Evolutionary conservation across 2,113 vertebrate species (phyloP), one percentile per base, ranked within the genome.

Genomic region (Pavo muticus): DNA sequence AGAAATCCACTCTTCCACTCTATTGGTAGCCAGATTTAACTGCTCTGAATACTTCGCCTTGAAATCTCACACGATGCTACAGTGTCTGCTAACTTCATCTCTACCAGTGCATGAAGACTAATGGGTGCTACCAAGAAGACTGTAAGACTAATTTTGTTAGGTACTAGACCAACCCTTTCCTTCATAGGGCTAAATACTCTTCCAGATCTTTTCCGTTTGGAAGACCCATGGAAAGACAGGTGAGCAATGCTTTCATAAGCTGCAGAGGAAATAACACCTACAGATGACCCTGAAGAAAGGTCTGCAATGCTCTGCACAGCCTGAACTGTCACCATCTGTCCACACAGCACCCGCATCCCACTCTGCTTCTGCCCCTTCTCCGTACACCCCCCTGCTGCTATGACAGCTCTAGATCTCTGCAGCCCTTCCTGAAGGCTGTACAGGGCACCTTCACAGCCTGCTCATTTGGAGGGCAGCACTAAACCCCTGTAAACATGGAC

Each of bases 11-110:
- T 57, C 35, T n/a, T n/a, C 32, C 44, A 65, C 6, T 52, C 42
- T 32, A 40, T n/a, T 23, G 67, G 27, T 5, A 75, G 42, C 16
- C 45, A 19, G 68, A 79, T 91, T n/a, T 78, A 73, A 30, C 29
- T 9, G 4, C 29, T 3, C 29, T 14, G 15, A 75, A 71, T 47
- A 45, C 39, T 79, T 65, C 17, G 35, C 5, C n/a, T 71, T 61
- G 40, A 16, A 21, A 39, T 52, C 65, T 23, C 7, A 4, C 0
- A 6, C 5, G 6, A 5, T 3, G 48, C 29, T 50, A 56, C 11
- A 35, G 6, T 12, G 63, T 8, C 18, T 35, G 24, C 8, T 32
- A 32, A 47, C 40, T 48, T 40, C 50, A 35, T 8, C 39, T 57
- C 60, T 75, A 37, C 27, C 17, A 30, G 9, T 12, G 13, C 35